Percentiles rank a stretch among this genome's conserved stretches.
Conservation (phyloP, 2,888 invertebrate genomes). For the Dilophus febrilis region DNA sequence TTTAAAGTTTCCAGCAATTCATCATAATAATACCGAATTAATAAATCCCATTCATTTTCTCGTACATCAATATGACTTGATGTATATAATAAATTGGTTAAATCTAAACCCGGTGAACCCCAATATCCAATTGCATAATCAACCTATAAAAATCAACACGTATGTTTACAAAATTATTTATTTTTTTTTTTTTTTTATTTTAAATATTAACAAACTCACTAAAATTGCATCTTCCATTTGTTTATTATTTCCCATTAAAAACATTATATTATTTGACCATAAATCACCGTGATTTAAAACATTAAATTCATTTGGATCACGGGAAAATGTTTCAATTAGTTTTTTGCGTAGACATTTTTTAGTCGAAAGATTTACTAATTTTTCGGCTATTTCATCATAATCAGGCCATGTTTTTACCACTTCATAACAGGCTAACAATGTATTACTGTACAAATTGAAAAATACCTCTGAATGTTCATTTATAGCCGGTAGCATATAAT, state of each 20-base stretch:
- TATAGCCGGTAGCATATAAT: slow-evolving; percentile 3
- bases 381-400: not conserved
- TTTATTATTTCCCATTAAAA: not conserved
- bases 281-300: slow-evolving; percentile 6
- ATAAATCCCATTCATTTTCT: not conserved
- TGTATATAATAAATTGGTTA: slow-evolving; percentile 1
- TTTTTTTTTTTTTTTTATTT: no score
- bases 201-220: no score
- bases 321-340: slow-evolving; percentile 1
- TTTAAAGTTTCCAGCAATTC: not conserved
- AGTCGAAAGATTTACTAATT: not conserved
- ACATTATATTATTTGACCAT: slow-evolving; percentile 6
- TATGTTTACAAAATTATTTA: no score
- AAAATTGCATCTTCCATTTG: not conserved
- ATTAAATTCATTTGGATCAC: slow-evolving; percentile 3
- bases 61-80: not conserved
- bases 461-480: slow-evolving; percentile 4
- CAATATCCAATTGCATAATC: slow-evolving; percentile 2
- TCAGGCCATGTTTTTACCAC: not conserved
- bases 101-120: slow-evolving; percentile 2
- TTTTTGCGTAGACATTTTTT: not conserved
- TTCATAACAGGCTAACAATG: not conserved
- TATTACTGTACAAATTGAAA: not conserved
- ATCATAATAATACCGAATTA: not conserved
- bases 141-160: not conserved